A percentile compares a stretch with the other conserved stretches of the same genome.
These are phyloP conservation scores for Diprion similis DNA, from an alignment of 1,140 invertebrate genomes.

Conservation along the genomic window DNA sequence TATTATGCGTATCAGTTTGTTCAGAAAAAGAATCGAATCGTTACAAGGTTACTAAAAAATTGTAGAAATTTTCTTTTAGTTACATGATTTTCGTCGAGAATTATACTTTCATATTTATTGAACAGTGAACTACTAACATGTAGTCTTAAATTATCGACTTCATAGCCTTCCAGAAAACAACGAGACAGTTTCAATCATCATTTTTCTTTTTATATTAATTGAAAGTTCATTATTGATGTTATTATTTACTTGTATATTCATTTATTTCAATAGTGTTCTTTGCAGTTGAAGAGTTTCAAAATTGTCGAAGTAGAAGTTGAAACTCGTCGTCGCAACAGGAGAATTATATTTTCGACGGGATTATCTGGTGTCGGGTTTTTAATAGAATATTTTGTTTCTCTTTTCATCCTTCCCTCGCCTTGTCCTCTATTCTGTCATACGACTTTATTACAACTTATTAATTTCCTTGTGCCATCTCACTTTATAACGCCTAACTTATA, in stretches of 20 bases:
- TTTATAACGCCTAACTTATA: constrained; percentile 9
- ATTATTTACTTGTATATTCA: too few relatives aligned
- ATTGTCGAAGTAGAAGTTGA: too few relatives aligned
- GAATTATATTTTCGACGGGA: neutral
- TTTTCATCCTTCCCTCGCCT: constrained; percentile 11
- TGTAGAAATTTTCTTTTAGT: too few relatives aligned
- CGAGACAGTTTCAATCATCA: constrained; percentile 23
- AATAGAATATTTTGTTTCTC: constrained; percentile 10
- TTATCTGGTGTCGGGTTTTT: constrained; percentile 23
- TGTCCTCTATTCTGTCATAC: constrained; percentile 11
- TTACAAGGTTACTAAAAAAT: too few relatives aligned
- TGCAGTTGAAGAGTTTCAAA: too few relatives aligned
- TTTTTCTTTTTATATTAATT: neutral
- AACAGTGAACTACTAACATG: neutral
- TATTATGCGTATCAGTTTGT: too few relatives aligned
- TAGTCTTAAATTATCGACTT: neutral
- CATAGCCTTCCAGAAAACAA: constrained; percentile 31
- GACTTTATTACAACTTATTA: constrained; percentile 7
- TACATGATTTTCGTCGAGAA: neutral
- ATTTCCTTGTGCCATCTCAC: neutral
- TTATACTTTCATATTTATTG: neutral
- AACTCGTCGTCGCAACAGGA: neutral
- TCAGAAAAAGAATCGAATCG: too few relatives aligned
- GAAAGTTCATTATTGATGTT: too few relatives aligned
- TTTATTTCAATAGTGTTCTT: too few relatives aligned